phyloP scores from a whole-genome alignment of 2,113 vertebrate species.

The Sinocyclocheilus anshuiensis region DNA sequence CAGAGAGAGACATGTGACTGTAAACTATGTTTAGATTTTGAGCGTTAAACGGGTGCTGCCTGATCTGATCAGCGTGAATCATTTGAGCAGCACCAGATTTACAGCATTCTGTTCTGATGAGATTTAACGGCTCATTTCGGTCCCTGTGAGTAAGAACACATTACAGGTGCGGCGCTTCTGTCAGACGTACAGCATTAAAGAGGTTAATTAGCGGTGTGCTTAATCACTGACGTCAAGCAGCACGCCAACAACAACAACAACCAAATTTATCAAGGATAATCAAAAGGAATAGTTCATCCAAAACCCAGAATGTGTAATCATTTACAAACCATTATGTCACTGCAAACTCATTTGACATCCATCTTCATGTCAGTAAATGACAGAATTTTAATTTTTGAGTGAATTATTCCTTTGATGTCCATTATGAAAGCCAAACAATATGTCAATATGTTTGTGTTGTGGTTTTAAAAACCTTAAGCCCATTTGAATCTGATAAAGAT shows the following conservation, averaged over 20 bases:
- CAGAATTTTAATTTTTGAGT: background rate
- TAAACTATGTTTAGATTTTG: background rate
- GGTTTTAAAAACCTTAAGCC: background rate
- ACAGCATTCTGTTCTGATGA: constrained; percentile 11
- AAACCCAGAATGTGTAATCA: background rate
- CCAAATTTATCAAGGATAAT: background rate
- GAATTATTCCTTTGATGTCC: background rate
- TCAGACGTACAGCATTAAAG: background rate
- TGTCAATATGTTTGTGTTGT: background rate
- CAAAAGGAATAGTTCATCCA: background rate
- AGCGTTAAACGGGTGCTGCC: background rate
- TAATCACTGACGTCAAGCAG: background rate
- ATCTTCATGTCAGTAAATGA: background rate
- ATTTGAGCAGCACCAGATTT: constrained; percentile 11
- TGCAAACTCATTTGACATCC: background rate
- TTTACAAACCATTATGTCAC: background rate
- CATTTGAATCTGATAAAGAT: background rate
- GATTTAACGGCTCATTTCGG: background rate
- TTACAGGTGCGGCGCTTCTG: background rate
- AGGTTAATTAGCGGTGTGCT: background rate
- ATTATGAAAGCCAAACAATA: background rate
- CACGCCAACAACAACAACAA: background rate
- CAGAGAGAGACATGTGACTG: background rate
- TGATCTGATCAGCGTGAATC: constrained; percentile 12
- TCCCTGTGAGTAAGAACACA: background rate